phyloP scores from a whole-genome alignment of 1,140 invertebrate genomes.

The Anastrepha obliqua region DNA sequence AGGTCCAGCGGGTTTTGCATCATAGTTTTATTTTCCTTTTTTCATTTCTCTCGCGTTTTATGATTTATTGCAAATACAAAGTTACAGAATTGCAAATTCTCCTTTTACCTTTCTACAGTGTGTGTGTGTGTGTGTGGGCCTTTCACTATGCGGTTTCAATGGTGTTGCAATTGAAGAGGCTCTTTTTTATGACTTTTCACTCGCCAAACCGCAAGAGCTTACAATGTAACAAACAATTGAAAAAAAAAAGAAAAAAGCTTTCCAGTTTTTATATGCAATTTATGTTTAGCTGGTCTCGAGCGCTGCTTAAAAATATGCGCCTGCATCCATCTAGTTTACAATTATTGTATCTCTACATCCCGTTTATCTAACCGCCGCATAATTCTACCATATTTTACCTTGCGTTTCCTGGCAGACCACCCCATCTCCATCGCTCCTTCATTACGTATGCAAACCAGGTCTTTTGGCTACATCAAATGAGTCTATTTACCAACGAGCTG shows the following conservation, averaged over 20 bases:
- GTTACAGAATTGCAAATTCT: constrained; percentile 1
- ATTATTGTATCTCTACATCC: background rate
- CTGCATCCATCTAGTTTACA: background rate
- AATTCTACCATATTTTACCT: background rate
- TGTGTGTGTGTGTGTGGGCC: background rate
- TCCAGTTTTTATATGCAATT: background rate
- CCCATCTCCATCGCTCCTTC: background rate
- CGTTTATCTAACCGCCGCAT: constrained; percentile 6
- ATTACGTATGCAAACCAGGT: constrained; percentile 18
- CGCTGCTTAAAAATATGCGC: background rate
- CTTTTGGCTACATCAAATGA: constrained; percentile 18
- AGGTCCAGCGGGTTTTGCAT: background rate
- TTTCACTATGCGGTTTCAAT: constrained; percentile 4
- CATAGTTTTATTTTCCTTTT: background rate
- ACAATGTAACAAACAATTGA: background rate
- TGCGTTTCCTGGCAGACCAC: background rate
- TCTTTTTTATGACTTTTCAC: background rate
- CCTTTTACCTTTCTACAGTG: constrained; percentile 36
- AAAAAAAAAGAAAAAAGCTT: background rate
- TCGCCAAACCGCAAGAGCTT: background rate
- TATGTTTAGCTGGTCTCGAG: background rate
- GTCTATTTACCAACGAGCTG: background rate
- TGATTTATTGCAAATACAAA: constrained; percentile 30
- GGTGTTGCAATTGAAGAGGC: constrained; percentile 10
- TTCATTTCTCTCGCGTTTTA: background rate